A percentile compares a stretch with the other conserved stretches of the same genome.
Evolutionary conservation across 2,113 vertebrate species (phyloP).

Genomic region (Benitochromis conjunctus): DNA sequence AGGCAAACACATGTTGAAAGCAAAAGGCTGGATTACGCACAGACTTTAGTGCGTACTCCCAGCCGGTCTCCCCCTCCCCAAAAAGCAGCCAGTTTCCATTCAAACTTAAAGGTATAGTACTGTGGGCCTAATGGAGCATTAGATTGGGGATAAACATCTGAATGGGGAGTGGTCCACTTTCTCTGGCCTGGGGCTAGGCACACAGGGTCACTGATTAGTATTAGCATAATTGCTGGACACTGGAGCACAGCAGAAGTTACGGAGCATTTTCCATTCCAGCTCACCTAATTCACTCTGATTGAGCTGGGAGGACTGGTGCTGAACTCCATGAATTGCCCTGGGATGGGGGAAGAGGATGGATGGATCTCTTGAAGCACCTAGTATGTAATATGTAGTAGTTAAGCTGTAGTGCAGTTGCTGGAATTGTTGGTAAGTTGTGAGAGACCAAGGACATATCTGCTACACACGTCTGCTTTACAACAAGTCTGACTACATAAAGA

Average conservation of each 20-base stretch:
- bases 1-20: constrained; percentile 42
- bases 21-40: constrained; percentile 39
- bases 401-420: background rate
- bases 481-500: constrained; percentile 13
- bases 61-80: background rate
- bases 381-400: background rate
- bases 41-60: constrained; percentile 42
- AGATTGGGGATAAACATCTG: constrained; percentile 73
- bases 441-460: background rate
- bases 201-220: constrained; percentile 37
- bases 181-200: constrained; percentile 50
- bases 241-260: constrained; percentile 45
- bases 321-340: constrained; percentile 37
- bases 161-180: constrained; percentile 63
- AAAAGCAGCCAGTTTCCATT: constrained; percentile 46
- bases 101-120: constrained; percentile 48
- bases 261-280: constrained; percentile 33
- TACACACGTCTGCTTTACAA: background rate
- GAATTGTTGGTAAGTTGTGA: background rate
- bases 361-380: background rate
- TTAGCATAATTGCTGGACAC: constrained; percentile 73
- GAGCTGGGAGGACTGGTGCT: constrained; percentile 47
- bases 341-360: constrained; percentile 8
- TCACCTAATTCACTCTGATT: constrained; percentile 59
- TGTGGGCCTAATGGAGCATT: constrained; percentile 70